These are phyloP conservation scores for Dicaeum eximium DNA, from an alignment of 2,113 vertebrate genomes.

Conservation along the genomic window DNA sequence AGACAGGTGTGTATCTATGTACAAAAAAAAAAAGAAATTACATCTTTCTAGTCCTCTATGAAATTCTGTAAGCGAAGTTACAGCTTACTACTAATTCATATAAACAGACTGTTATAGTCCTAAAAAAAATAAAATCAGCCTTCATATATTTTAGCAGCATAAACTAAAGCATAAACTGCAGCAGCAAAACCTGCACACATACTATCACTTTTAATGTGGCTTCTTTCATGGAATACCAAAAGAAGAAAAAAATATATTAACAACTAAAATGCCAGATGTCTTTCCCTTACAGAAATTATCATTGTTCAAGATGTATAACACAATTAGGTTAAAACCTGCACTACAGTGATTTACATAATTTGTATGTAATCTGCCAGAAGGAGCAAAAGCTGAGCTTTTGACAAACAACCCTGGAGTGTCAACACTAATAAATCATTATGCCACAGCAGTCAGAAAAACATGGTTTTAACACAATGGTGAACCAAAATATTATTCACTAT, in stretches of 20 bases:
- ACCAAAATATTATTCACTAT: background rate
- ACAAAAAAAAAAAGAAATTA: background rate
- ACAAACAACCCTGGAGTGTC: background rate
- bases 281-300: slow-evolving; percentile 47
- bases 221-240: background rate
- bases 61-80: background rate
- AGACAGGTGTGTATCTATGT: background rate
- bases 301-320: slow-evolving; percentile 16
- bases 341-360: slow-evolving; percentile 61
- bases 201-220: background rate
- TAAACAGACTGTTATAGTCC: background rate
- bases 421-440: slow-evolving; percentile 22
- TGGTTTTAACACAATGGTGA: slow-evolving; percentile 16
- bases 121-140: background rate
- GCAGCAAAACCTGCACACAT: background rate
- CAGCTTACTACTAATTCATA: background rate
- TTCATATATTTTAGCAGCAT: background rate
- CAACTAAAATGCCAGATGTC: background rate
- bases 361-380: slow-evolving; percentile 68
- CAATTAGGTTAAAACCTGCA: slow-evolving; percentile 63
- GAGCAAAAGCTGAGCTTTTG: slow-evolving; percentile 46
- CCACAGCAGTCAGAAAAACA: slow-evolving; percentile 38
- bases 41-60: background rate
- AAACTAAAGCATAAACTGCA: background rate
- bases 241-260: background rate